These are phyloP conservation scores for Glossophaga mutica DNA, from an alignment of 2,797 vertebrate species.

Conservation along the genomic window DNA sequence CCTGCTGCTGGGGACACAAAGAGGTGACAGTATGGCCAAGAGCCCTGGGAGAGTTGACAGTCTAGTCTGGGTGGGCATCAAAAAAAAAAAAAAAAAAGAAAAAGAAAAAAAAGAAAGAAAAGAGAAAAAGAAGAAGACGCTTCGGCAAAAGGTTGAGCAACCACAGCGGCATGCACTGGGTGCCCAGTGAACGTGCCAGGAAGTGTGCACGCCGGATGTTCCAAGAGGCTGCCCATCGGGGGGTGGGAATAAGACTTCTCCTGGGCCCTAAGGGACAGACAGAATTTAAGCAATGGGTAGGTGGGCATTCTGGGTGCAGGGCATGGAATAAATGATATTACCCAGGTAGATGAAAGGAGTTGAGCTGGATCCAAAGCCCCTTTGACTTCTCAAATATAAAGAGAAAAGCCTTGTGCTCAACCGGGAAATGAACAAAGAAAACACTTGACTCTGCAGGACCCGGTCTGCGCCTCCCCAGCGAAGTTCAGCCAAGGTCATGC, in stretches of 20 bases:
- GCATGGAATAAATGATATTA: background rate
- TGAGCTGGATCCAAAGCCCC: background rate
- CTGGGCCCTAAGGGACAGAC: background rate
- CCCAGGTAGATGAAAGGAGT: background rate
- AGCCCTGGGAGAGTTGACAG: background rate
- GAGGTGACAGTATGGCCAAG: background rate
- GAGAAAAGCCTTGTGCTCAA: background rate
- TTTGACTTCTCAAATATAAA: background rate
- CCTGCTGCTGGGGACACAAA: background rate
- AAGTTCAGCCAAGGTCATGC: slow-evolving; percentile 12
- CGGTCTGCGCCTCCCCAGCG: background rate
- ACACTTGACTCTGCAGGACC: background rate
- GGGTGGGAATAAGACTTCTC: background rate
- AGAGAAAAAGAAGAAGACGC: background rate
- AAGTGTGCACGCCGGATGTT: background rate
- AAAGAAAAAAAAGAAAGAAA: no score
- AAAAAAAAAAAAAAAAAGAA: background rate
- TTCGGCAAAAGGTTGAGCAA: background rate
- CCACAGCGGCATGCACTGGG: background rate
- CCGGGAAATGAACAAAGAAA: background rate
- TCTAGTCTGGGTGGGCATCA: background rate
- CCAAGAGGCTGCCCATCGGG: background rate
- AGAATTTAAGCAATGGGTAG: background rate
- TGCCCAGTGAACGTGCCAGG: background rate
- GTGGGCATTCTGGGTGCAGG: background rate